These are phyloP conservation scores for Drosophila nr. medialis DNA, from an alignment of 2,888 invertebrate genomes.

Conservation along the genomic window DNA sequence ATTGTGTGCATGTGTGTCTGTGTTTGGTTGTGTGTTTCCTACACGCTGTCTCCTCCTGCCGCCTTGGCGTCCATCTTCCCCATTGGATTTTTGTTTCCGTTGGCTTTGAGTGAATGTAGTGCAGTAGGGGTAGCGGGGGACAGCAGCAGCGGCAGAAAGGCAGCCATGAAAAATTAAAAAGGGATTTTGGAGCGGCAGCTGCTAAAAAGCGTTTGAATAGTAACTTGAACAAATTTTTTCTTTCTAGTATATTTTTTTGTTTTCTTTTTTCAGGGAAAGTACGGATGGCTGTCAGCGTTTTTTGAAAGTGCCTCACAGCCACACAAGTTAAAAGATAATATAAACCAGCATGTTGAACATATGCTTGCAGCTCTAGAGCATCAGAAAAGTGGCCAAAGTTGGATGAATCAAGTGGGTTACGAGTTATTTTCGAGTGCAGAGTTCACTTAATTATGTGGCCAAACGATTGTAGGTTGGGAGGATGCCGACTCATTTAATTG, in stretches of 20 bases:
- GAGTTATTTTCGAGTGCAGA: conserved; percentile 23
- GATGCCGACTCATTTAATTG: conserved; percentile 19
- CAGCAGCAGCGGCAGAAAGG: conserved; percentile 10
- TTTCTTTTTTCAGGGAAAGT: neutral
- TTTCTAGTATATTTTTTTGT: neutral
- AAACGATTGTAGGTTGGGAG: conserved; percentile 20
- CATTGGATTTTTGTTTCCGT: conserved; percentile 62
- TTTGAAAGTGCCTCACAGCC: conserved; percentile 41
- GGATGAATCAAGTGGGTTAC: conserved; percentile 29
- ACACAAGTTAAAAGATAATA: conserved; percentile 50
- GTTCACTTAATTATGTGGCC: conserved; percentile 52
- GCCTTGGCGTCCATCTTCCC: conserved; percentile 7
- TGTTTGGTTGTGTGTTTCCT: neutral
- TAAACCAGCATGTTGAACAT: conserved; percentile 55
- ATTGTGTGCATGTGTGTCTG: conserved; percentile 37
- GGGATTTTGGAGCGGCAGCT: conserved; percentile 75
- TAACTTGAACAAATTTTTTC: conserved; percentile 71
- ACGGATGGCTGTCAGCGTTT: conserved; percentile 44
- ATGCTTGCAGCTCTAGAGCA: conserved; percentile 47
- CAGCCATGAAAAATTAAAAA: conserved; percentile 76
- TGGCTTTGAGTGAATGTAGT: conserved; percentile 69
- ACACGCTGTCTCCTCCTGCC: neutral
- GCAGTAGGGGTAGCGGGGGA: conserved; percentile 10
- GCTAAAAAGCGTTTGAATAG: conserved; percentile 74
- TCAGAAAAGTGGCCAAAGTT: conserved; percentile 38